These are phyloP conservation scores for Falco peregrinus DNA, from an alignment of 2,797 vertebrate species.

Conservation along the genomic window DNA sequence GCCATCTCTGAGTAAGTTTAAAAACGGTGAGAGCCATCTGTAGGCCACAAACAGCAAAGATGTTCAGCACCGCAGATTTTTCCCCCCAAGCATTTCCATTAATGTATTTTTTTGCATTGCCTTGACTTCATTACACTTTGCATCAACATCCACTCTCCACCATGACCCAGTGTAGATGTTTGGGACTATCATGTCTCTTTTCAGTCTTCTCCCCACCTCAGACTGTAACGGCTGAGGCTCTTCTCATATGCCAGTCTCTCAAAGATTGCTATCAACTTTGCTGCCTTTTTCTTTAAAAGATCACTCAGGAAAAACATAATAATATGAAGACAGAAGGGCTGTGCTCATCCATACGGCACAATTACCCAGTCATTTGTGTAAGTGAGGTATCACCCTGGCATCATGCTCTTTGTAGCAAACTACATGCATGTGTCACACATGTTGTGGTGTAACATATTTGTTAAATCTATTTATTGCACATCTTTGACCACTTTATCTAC, in stretches of 20 bases:
- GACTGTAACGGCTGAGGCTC: not conserved
- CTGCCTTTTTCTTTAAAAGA: slow-evolving; percentile 24
- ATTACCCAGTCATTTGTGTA: not conserved
- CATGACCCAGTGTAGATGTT: not conserved
- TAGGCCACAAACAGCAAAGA: slow-evolving; percentile 28
- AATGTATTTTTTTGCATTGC: not conserved
- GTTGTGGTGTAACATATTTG: slow-evolving; percentile 25
- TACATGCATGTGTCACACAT: slow-evolving; percentile 38
- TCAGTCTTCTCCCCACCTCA: not conserved
- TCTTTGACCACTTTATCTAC: slow-evolving; percentile 30
- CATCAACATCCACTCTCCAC: not conserved
- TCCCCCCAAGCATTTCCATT: not conserved
- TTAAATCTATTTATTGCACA: slow-evolving; percentile 43
- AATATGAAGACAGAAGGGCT: slow-evolving; percentile 9
- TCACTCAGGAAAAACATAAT: not conserved
- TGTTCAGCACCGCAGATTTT: not conserved
- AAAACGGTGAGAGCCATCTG: slow-evolving; percentile 25
- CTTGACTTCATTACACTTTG: not conserved
- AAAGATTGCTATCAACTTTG: not conserved
- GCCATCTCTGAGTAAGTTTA: not conserved
- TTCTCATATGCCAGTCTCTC: not conserved
- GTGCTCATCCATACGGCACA: not conserved
- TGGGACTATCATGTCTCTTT: not conserved
- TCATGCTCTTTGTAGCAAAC: not conserved
- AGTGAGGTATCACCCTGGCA: not conserved